Percentiles rank a stretch among this genome's conserved stretches.
phyloP scores from a whole-genome alignment of 2,113 vertebrate genomes.

The Cricetomys ansorgei region DNA sequence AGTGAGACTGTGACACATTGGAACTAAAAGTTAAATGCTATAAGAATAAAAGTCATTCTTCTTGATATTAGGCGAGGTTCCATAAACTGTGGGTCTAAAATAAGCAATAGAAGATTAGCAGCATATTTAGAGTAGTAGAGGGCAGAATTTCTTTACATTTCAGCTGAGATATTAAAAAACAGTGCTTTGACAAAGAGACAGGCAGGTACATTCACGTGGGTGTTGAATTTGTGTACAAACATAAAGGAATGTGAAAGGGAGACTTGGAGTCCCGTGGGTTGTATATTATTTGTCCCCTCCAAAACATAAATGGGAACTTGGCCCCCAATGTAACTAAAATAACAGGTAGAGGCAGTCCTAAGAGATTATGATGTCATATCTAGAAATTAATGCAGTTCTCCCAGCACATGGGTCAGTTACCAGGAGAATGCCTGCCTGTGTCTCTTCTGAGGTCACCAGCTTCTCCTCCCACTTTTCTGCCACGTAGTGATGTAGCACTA shows the following conservation, averaged over 20 bases:
- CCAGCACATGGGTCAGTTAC: background rate
- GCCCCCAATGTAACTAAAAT: background rate
- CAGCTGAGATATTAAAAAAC: background rate
- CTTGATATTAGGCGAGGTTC: background rate
- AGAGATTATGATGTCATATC: background rate
- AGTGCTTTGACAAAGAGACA: background rate
- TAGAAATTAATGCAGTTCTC: background rate
- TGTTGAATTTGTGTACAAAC: background rate
- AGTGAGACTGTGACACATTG: background rate
- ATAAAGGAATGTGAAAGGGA: background rate
- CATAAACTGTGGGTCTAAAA: background rate
- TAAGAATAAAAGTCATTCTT: background rate
- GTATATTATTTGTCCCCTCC: background rate
- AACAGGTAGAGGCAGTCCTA: too few species aligned
- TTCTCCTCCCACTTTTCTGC: background rate
- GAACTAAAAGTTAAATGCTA: background rate
- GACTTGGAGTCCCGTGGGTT: background rate
- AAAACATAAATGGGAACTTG: background rate
- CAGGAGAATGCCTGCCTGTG: background rate
- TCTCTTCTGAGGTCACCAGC: background rate
- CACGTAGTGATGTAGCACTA: accelerated
- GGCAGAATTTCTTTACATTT: background rate
- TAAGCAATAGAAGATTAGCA: background rate
- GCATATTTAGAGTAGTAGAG: background rate
- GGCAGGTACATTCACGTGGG: background rate